Evolutionary conservation across 2,888 invertebrate genomes (phyloP).

Genomic region (Tromatobia lineatoria): DNA sequence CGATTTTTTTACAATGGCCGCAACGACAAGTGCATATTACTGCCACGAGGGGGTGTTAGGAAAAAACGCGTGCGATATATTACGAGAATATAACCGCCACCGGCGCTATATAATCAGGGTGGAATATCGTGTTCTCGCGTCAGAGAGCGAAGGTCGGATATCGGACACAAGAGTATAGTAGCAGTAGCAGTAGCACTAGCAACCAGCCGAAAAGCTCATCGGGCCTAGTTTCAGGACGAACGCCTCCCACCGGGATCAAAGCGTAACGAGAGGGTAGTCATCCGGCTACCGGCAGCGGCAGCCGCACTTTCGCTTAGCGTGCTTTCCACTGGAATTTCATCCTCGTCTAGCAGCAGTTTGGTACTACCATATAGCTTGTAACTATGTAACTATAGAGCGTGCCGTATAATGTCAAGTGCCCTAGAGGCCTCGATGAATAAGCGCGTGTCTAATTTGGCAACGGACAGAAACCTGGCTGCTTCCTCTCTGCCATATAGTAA

Average conservation of each 20-base stretch:
- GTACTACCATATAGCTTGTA: background rate
- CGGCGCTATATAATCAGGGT: background rate
- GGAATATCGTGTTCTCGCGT: constrained; percentile 29
- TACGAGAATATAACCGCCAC: background rate
- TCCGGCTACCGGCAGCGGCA: constrained; percentile 19
- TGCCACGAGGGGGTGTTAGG: background rate
- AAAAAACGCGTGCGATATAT: background rate
- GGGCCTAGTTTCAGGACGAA: constrained; percentile 28
- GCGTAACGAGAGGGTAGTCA: constrained; percentile 56
- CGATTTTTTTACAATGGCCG: background rate
- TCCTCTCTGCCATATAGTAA: constrained; percentile 28
- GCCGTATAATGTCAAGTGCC: constrained; percentile 56
- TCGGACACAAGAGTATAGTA: background rate
- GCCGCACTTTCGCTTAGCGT: background rate
- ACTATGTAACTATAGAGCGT: constrained; percentile 12
- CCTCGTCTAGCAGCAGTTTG: background rate
- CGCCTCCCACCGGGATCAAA: constrained; percentile 53
- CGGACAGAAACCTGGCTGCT: constrained; percentile 49
- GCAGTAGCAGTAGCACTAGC: background rate
- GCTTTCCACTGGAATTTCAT: constrained; percentile 37
- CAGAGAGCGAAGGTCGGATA: constrained; percentile 10
- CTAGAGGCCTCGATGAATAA: constrained; percentile 69
- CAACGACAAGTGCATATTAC: background rate
- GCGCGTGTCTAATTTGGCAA: constrained; percentile 73
- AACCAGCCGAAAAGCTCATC: background rate